These are phyloP conservation scores for Melanophora roralis DNA, from an alignment of 2,888 invertebrate genomes.

Conservation along the genomic window DNA sequence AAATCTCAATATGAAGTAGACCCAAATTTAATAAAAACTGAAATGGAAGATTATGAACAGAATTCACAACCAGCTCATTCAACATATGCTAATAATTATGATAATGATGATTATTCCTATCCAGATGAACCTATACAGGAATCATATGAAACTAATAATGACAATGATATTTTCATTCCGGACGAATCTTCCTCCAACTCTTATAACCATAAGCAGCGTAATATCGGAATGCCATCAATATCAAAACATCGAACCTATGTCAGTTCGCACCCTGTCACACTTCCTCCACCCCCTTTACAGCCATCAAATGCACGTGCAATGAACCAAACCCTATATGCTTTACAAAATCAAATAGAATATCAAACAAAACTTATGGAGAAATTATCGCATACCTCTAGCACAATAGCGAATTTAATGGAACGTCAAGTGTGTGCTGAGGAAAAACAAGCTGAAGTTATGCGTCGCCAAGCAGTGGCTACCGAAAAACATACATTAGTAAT, in stretches of 20 bases:
- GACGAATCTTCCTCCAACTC: conserved; percentile 18
- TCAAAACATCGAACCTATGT: neutral
- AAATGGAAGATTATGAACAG: conserved; percentile 8
- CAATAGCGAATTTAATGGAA: conserved; percentile 42
- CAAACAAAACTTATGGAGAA: conserved; percentile 51
- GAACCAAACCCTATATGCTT: conserved; percentile 27
- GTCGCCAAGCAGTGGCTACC: conserved; percentile 46
- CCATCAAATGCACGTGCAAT: conserved; percentile 5
- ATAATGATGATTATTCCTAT: conserved; percentile 47
- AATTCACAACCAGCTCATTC: conserved; percentile 18
- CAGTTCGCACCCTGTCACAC: neutral
- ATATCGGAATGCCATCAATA: neutral
- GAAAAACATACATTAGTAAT: conserved; percentile 49
- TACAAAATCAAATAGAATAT: conserved; percentile 55
- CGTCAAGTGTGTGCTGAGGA: conserved; percentile 43
- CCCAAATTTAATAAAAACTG: neutral
- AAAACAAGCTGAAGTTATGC: conserved; percentile 49
- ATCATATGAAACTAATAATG: neutral
- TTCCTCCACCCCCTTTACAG: conserved; percentile 19
- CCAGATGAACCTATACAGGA: conserved; percentile 8
- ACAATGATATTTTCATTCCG: conserved; percentile 2
- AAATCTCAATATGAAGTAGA: neutral
- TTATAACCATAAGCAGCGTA: neutral
- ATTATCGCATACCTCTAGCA: conserved; percentile 35
- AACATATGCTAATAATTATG: conserved; percentile 35